phyloP scores from a whole-genome alignment of 2,797 vertebrate species.

The Lepus oiostolus region DNA sequence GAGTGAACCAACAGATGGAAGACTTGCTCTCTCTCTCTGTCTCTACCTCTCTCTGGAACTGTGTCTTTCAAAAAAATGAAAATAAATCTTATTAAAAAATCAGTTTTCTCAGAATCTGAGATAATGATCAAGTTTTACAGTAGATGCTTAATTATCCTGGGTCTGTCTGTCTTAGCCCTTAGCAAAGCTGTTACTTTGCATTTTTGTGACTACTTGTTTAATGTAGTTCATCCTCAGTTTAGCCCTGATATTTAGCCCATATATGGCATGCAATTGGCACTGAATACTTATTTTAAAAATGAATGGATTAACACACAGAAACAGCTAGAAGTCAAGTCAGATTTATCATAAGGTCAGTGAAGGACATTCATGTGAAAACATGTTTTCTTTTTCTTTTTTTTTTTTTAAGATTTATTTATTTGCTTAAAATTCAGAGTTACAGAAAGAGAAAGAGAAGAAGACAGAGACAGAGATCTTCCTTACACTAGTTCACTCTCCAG shows the following conservation, averaged over 20 bases:
- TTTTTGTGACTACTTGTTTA: slow-evolving; percentile 15
- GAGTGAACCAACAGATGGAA: no score
- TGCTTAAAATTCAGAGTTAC: no score
- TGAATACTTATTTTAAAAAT: neutral
- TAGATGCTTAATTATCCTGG: neutral
- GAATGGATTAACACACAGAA: slow-evolving; percentile 13
- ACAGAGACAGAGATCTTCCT: no score
- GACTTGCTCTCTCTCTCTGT: no score
- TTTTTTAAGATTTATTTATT: no score
- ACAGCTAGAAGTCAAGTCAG: neutral
- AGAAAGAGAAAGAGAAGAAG: no score
- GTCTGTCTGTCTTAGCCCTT: neutral
- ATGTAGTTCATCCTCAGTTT: neutral
- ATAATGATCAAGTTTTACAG: neutral
- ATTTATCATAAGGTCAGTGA: neutral
- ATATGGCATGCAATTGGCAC: neutral
- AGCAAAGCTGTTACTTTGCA: neutral
- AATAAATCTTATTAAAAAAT: neutral
- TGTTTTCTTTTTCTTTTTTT: no score
- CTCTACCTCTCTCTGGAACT: no score
- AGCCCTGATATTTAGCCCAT: neutral
- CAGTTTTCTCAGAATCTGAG: slow-evolving; percentile 1
- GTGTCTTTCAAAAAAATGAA: no score
- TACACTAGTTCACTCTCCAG: no score
- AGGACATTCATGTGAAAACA: neutral